Evolutionary conservation across 2,113 vertebrate genomes (phyloP), one percentile per base, ranked within the genome.

Genomic region (Erinaceus europaeus): DNA sequence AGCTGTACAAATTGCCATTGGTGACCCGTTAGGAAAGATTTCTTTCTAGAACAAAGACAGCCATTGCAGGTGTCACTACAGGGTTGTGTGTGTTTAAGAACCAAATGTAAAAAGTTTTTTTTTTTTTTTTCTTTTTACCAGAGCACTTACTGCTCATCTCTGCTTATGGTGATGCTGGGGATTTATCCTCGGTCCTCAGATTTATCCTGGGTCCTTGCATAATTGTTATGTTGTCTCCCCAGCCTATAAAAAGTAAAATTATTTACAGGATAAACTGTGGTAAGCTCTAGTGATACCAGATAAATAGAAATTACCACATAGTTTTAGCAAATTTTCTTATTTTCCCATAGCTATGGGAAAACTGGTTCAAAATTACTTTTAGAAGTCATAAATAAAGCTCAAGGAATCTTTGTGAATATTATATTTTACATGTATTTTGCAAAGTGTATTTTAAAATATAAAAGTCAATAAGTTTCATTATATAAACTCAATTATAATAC

Each of bases 221-320:
- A n/a, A n/a, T n/a, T n/a, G n/a, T n/a, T n/a, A n/a, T n/a, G n/a
- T n/a, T n/a, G n/a, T n/a, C n/a, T n/a, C n/a, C n/a, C n/a, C n/a
- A n/a, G n/a, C n/a, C n/a, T n/a, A n/a, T n/a, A n/a, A n/a, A n/a
- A 75, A 61, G 6, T 88, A 32, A 90, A 72, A 53, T 72, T 77
- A 84, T 10, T 81, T 48, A 71, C 4, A 42, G 17, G 21, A 64
- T 59, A 50, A 64, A 89, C 12, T 59, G 20, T 48, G 14, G 11
- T 46, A 9, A 90, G 73, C 34, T 80, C 21, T 21, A 62, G 8
- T 53, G 75, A 23, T 75, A 20, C 18, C 42, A 73, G 38, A 64
- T 50, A 34, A 76, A 2, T 27, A 79, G 46, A 83, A 86, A 86
- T 38, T 23, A 59, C 9, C 29, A 15, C 10, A 67, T 23, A 4